phyloP scores from a whole-genome alignment of 2,888 invertebrate species.

The Plagodis pulveraria region DNA sequence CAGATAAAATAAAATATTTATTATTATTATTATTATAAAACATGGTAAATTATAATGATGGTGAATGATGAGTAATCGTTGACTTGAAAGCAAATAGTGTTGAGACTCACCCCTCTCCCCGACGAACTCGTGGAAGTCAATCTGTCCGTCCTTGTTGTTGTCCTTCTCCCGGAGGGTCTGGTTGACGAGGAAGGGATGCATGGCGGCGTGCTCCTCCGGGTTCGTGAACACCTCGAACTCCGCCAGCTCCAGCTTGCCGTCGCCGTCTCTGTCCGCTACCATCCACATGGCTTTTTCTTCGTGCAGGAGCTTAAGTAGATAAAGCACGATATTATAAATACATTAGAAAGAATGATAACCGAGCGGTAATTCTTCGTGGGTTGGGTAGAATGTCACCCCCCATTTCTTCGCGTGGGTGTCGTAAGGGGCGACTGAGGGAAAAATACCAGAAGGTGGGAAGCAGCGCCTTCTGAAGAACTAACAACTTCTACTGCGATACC shows the following conservation, averaged over 20 bases:
- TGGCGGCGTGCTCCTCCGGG: slow-evolving; percentile 96
- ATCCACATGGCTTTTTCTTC: slow-evolving; percentile 95
- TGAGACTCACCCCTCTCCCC: slow-evolving; percentile 85
- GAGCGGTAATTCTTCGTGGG: too few species aligned
- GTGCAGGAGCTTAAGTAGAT: slow-evolving; percentile 82
- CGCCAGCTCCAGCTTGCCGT: slow-evolving; percentile 88
- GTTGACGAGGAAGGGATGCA: slow-evolving; percentile 91
- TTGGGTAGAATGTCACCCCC: too few species aligned
- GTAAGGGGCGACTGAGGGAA: too few species aligned
- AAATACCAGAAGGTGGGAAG: too few species aligned
- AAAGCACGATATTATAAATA: neutral
- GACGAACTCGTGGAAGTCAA: slow-evolving; percentile 94
- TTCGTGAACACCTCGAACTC: slow-evolving; percentile 96
- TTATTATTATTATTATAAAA: too few species aligned
- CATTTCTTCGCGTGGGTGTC: too few species aligned
- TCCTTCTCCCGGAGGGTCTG: slow-evolving; percentile 96
- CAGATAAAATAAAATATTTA: too few species aligned
- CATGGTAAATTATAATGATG: too few species aligned
- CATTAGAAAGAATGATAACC: neutral
- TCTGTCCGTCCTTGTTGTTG: slow-evolving; percentile 91
- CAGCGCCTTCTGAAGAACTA: too few species aligned
- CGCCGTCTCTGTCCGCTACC: slow-evolving; percentile 93
- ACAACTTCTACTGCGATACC: too few species aligned
- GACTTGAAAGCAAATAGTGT: too few species aligned
- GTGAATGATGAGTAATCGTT: too few species aligned